Conservation (phyloP, 2,888 invertebrate genomes). For the Xanthia togata region DNA sequence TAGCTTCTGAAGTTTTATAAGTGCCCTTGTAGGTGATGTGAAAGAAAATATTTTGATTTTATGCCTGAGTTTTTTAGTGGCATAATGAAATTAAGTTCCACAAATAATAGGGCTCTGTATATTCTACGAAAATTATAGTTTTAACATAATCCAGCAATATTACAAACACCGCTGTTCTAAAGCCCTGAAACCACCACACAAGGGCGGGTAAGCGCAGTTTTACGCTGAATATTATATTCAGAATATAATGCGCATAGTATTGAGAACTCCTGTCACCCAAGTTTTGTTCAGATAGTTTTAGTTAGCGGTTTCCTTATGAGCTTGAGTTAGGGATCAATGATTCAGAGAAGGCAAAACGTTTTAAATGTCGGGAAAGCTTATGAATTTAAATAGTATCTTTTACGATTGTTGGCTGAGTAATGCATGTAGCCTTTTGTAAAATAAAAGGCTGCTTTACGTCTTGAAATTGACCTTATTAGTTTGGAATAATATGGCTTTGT, state of each 20-base stretch:
- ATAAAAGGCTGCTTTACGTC: not conserved
- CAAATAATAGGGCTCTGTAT: not conserved
- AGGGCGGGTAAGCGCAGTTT: conserved; percentile 64
- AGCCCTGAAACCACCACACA: conserved; percentile 21
- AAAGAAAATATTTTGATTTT: not conserved
- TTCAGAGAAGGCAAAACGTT: conserved; percentile 1
- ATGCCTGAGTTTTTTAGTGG: not conserved
- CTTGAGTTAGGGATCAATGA: conserved; percentile 22
- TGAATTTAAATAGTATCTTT: conserved; percentile 10
- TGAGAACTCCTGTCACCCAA: conserved; percentile 38
- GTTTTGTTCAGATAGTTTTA: conserved; percentile 36
- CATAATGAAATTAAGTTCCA: not conserved
- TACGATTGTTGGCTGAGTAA: conserved; percentile 1
- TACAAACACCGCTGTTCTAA: conserved; percentile 17
- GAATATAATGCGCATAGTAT: conserved; percentile 55
- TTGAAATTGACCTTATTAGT: too few species aligned
- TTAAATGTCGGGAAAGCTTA: not conserved
- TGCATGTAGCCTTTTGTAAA: not conserved
- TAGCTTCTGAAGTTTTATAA: too few species aligned
- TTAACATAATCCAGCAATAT: conserved; percentile 3
- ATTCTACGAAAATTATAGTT: not conserved
- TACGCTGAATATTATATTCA: conserved; percentile 66
- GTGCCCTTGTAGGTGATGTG: not conserved
- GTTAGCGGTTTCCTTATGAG: not conserved
- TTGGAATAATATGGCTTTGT: not conserved